These are phyloP conservation scores for Macaria liturata DNA, from an alignment of 2,888 invertebrate genomes.

Conservation along the genomic window DNA sequence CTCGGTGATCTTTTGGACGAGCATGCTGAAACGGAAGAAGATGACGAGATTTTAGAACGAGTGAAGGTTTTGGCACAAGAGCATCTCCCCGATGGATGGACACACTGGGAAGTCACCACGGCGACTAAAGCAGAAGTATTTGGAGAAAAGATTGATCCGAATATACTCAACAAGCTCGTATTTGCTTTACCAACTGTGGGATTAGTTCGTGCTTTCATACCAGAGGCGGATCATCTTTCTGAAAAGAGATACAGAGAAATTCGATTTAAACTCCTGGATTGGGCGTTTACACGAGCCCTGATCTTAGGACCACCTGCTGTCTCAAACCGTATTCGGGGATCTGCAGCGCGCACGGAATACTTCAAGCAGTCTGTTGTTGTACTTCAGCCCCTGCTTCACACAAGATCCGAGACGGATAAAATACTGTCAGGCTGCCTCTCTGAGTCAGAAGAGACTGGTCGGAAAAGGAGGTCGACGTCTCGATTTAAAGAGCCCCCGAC, in stretches of 20 bases:
- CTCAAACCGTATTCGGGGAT: constrained; percentile 23
- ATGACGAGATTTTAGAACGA: constrained; percentile 4
- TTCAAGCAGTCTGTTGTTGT: constrained; percentile 18
- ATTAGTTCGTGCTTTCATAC: constrained; percentile 19
- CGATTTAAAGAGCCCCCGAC: not conserved
- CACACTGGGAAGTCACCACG: constrained; percentile 15
- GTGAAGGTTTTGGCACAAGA: constrained; percentile 8
- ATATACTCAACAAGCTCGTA: constrained; percentile 22
- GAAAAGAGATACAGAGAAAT: constrained; percentile 20
- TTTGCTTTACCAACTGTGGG: constrained; percentile 27
- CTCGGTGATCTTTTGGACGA: constrained; percentile 5
- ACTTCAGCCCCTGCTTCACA: constrained; percentile 12
- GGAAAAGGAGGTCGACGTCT: constrained; percentile 1
- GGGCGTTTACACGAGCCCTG: constrained; percentile 20
- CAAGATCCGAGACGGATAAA: constrained; percentile 21
- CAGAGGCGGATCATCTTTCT: constrained; percentile 21
- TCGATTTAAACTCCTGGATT: not conserved
- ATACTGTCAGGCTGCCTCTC: constrained; percentile 18
- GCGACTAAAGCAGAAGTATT: constrained; percentile 21
- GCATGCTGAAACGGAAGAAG: constrained; percentile 7
- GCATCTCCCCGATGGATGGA: constrained; percentile 19
- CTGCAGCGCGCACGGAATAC: constrained; percentile 23
- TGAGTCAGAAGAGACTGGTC: constrained; percentile 14
- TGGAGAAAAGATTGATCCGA: constrained; percentile 14
- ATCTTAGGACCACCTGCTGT: constrained; percentile 25